A percentile compares a stretch with the other conserved stretches of the same genome.
Conservation (phyloP, 2,113 vertebrate species). For the Nannobrachium achirus region DNA sequence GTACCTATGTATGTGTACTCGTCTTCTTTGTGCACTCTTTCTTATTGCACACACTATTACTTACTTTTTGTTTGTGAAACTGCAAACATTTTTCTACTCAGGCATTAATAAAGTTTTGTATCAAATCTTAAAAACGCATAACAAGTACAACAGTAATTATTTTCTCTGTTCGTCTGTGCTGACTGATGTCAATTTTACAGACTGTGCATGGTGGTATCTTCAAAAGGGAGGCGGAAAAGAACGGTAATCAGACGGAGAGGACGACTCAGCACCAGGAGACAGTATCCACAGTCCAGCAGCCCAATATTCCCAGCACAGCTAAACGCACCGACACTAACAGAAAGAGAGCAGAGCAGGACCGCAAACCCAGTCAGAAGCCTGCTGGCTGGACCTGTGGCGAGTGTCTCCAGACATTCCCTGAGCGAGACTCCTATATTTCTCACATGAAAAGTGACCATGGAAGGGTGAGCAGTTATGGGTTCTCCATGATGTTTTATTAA, state of each 20-base stretch:
- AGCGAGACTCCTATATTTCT: slow-evolving; percentile 89
- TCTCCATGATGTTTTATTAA: not conserved
- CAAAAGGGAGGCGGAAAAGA: slow-evolving; percentile 77
- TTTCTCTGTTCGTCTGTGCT: not conserved
- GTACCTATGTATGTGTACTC: no score
- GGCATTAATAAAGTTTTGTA: no score
- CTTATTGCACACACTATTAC: no score
- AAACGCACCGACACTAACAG: slow-evolving; percentile 46
- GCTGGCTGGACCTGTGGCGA: slow-evolving; percentile 91
- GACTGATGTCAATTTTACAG: slow-evolving; percentile 63
- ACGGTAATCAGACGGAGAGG: slow-evolving; percentile 69
- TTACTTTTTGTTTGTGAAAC: no score
- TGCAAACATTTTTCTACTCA: no score
- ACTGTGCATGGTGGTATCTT: slow-evolving; percentile 82
- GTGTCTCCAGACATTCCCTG: slow-evolving; percentile 90
- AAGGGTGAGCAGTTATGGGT: slow-evolving; percentile 77
- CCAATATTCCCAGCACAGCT: slow-evolving; percentile 43
- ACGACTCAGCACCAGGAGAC: slow-evolving; percentile 56
- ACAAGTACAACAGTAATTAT: not conserved
- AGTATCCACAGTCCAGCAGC: slow-evolving; percentile 47
- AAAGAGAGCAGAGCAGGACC: slow-evolving; percentile 70
- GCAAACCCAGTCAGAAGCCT: slow-evolving; percentile 77
- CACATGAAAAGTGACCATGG: slow-evolving; percentile 92
- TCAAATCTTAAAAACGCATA: no score
- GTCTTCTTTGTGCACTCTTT: no score